Base-by-base conservation (phyloP, 1,140 invertebrate species). In the Agrypnia vestita region DNA sequence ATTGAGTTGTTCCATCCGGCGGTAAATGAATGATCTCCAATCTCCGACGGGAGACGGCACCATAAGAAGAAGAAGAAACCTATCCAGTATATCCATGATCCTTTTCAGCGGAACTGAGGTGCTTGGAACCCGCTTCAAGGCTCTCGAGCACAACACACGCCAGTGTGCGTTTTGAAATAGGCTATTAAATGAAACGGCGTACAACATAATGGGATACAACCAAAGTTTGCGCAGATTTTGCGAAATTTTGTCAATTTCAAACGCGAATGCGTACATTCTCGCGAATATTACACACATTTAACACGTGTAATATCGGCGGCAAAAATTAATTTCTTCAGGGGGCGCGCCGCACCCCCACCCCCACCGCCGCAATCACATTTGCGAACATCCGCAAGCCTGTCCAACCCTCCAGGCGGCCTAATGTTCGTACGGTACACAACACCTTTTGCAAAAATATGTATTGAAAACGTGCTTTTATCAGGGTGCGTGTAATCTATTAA, bases 121-220 rank as follows among this genome's bases (percentile, higher is more conserved):
- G 6, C 25, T 1, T 1, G 1, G 1, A 6, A 1, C 6, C 25
- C n/a, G 8, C n/a, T 51, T 3, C 49, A 8, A 0, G 7, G 10
- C 25, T 62, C 21, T 4, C 9, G 21, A 62, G 21, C 59, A 62
- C 19, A 35, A 35, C 25, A 62, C 13, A 62, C 12, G 59, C 6
- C 46, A 47, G 67, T 53, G 71, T 44, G 53, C 71, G 71, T 21
- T 74, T 74, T 74, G 9, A 56, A 43, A 55, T 21, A 19, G 21
- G 71, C 43, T 56, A 59, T 74, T 74, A 74, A 74, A 56, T 56
- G 25, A 56, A 74, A 74, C 43, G 71, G 51, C 17, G 21, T 35
- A 74, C 51, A 44, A 7, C 71, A 25, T 74, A 44, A 74, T 44
- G 53, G 53, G 17, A 56, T 17, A 55, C 51, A 59, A 74, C 12